These are phyloP conservation scores for Apteryx mantelli DNA, from an alignment of 2,113 vertebrate species.

Conservation along the genomic window DNA sequence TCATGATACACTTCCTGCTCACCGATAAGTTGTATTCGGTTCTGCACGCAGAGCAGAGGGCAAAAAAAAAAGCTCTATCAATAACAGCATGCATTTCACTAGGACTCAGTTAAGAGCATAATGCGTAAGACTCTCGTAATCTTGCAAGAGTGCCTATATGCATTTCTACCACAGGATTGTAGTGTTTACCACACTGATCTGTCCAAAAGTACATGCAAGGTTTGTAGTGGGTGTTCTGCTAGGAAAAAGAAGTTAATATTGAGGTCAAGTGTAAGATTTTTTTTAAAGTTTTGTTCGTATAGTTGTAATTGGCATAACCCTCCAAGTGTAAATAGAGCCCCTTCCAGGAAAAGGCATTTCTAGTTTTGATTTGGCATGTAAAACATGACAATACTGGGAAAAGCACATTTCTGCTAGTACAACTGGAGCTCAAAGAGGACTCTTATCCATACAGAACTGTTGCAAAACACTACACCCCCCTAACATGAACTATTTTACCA, in stretches of 20 bases:
- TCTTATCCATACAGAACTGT: not conserved
- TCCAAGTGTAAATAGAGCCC: conserved; percentile 36
- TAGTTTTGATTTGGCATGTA: not conserved
- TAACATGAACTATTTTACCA: not conserved
- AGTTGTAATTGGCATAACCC: conserved; percentile 13
- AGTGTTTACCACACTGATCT: not conserved
- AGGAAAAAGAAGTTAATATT: conserved; percentile 13
- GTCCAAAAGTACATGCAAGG: not conserved
- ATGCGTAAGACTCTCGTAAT: not conserved
- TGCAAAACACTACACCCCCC: not conserved
- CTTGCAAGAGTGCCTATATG: not conserved
- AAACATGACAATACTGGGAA: conserved; percentile 19
- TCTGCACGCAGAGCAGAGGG: not conserved
- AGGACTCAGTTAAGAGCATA: not conserved
- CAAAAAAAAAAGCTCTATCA: not conserved
- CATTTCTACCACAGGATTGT: not conserved
- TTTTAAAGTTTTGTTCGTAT: not conserved
- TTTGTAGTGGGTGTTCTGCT: not conserved
- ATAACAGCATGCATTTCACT: not conserved
- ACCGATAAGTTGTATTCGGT: not conserved
- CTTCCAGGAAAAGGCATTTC: conserved; percentile 52
- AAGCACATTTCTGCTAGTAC: not conserved
- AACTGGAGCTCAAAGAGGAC: not conserved
- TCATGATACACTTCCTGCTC: not conserved
- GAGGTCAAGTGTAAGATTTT: conserved; percentile 8